Conservation (phyloP, 2,113 vertebrate species). For the Archilochus colubris region DNA sequence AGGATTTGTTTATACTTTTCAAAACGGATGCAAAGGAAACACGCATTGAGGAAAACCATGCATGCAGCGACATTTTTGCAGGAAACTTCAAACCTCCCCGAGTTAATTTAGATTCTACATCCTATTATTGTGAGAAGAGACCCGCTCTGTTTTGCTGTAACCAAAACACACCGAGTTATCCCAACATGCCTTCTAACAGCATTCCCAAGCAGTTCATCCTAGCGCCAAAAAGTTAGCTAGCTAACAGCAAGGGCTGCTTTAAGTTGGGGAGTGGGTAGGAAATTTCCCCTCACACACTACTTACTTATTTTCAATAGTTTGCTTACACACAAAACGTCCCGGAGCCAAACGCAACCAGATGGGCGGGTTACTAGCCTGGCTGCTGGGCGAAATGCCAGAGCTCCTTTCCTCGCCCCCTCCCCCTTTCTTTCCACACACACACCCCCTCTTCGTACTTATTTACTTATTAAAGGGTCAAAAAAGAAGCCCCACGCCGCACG, state of each 20-base stretch:
- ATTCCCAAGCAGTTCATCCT: not conserved
- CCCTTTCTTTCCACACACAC: no score
- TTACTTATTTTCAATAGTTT: slow-evolving; percentile 39
- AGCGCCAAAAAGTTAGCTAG: not conserved
- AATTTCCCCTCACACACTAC: not conserved
- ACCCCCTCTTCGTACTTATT: not conserved
- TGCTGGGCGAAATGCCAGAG: slow-evolving; percentile 49
- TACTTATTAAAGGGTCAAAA: not conserved
- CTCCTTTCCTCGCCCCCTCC: slow-evolving; percentile 15
- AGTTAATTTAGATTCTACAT: not conserved
- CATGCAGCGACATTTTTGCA: not conserved
- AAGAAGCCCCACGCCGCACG: not conserved
- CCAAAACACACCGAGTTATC: not conserved
- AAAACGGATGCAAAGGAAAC: not conserved
- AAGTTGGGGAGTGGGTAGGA: no score
- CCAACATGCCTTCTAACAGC: not conserved
- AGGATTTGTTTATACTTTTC: not conserved
- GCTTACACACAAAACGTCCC: slow-evolving; percentile 3
- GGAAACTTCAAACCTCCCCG: slow-evolving; percentile 22
- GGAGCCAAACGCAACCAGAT: slow-evolving; percentile 39
- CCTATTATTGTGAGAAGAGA: not conserved
- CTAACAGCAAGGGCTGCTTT: not conserved
- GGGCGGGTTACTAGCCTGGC: slow-evolving; percentile 31
- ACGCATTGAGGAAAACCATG: not conserved
- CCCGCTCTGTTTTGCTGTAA: not conserved